phyloP scores from a whole-genome alignment of 30 jellyfish, hydroid and myxozoan species.

The Morbakka virulenta region DNA sequence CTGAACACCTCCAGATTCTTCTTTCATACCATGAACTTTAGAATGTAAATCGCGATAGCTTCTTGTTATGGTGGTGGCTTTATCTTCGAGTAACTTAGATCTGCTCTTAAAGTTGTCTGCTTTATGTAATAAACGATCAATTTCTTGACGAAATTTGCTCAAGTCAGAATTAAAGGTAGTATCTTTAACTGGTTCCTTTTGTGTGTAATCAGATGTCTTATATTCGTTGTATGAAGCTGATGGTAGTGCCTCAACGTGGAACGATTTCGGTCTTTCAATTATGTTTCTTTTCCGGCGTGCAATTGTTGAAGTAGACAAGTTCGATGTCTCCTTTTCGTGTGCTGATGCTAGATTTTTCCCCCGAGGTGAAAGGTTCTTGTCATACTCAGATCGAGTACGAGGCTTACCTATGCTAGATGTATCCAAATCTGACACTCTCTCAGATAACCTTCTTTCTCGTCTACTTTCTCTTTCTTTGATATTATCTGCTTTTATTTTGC shows the following conservation, averaged over 20 bases:
- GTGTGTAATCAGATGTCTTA: neutral
- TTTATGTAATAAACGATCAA: conserved; percentile 44
- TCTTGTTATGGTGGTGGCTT: conserved; percentile 27
- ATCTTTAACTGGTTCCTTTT: conserved; percentile 6
- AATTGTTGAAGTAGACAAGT: conserved; percentile 53
- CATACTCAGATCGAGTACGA: conserved; percentile 9
- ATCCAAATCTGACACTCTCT: neutral
- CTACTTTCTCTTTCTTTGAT: neutral
- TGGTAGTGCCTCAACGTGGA: conserved; percentile 32
- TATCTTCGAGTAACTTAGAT: conserved; percentile 37
- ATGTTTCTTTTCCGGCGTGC: conserved; percentile 45
- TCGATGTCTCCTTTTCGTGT: conserved; percentile 38
- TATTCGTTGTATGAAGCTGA: conserved; percentile 13
- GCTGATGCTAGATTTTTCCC: neutral
- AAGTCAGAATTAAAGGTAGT: conserved; percentile 36
- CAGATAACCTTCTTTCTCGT: neutral
- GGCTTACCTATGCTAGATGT: too few relatives aligned
- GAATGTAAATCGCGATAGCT: conserved; percentile 43
- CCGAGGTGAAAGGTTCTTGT: neutral
- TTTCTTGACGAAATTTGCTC: conserved; percentile 33
- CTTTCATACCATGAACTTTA: conserved; percentile 47
- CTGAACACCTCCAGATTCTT: conserved; percentile 54
- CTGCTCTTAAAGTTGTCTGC: conserved; percentile 53
- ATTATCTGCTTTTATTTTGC: neutral
- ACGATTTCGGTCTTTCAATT: conserved; percentile 63